Base-by-base conservation (phyloP, 2,797 vertebrate genomes). In the Trachops cirrhosus region DNA sequence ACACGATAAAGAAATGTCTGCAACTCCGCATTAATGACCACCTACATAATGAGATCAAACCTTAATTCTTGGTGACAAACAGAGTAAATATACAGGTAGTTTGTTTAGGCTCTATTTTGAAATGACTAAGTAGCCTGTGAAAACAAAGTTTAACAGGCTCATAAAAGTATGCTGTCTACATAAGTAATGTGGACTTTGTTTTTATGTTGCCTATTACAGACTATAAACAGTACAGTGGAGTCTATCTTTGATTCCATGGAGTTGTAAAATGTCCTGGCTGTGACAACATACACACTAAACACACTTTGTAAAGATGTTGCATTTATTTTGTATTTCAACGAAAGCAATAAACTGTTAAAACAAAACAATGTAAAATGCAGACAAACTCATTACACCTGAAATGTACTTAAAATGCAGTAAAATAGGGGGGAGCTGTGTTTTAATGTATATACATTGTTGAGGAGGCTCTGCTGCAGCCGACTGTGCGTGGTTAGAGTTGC, bases 131-230 rank as follows among this genome's bases (percentile, higher is more conserved):
- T 96, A 96, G 96, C 95, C 91, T 97, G 85, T 93, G 87, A 96
- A 97, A 97, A 97, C 95, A 93, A 89, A 91, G 44, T 97, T 96
- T 98, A 97, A 97, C 91, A 50, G 89, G 79, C 95, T 93, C 84
- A 54, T 97, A 95, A 97, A 97, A 87, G 75, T 90, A 85, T 95
- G 91, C 80, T 90, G 93, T 97, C 96, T 96, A 85, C 95, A 92
- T 95, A 94, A 85, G 86, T 94, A 93, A 97, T 18, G 95, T 89
- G 73, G 34, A 83, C 67, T 96, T 95, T 92, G 96, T 93, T 97
- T 96, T 94, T 86, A 92, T 71, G 80, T 87, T 93, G 94, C 92
- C 78, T 94, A n/a, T 96, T 94, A 94, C 62, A 92, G 97, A 93
- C 97, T 88, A 67, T 96, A 97, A 97, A 98, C 77, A 88, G 89